phyloP scores from a whole-genome alignment of 2,888 invertebrate species.

The Noctua janthina region DNA sequence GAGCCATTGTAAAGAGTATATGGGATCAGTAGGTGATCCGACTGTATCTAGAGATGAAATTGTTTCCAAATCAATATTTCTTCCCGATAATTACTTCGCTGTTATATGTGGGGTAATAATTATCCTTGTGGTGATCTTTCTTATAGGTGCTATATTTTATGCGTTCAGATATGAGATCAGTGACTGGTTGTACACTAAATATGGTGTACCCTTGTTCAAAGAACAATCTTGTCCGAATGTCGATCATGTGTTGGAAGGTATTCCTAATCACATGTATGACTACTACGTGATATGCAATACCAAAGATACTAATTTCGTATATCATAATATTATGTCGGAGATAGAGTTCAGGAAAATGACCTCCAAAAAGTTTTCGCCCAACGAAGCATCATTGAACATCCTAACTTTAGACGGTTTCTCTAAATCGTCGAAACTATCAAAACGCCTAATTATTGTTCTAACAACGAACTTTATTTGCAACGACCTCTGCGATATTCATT shows the following conservation, averaged over 20 bases:
- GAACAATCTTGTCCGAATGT: constrained; percentile 92
- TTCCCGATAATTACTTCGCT: constrained; percentile 94
- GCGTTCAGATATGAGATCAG: constrained; percentile 94
- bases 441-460: constrained; percentile 90
- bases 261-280: constrained; percentile 94
- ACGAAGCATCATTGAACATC: constrained; percentile 92
- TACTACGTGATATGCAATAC: constrained; percentile 97
- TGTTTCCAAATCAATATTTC: constrained; percentile 91
- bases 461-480: constrained; percentile 90
- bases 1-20: constrained; percentile 91
- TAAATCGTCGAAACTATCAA: constrained; percentile 87
- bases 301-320: constrained; percentile 94
- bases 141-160: constrained; percentile 93
- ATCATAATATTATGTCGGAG: constrained; percentile 92
- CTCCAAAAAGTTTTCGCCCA: constrained; percentile 93
- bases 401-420: constrained; percentile 88
- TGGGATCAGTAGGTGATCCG: constrained; percentile 88
- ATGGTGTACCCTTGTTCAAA: constrained; percentile 94
- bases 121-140: constrained; percentile 92
- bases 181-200: constrained; percentile 95
- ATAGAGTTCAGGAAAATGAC: constrained; percentile 93
- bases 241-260: constrained; percentile 92
- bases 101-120: constrained; percentile 93
- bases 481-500: constrained; percentile 87
- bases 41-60: constrained; percentile 87